Conservation (phyloP, 2,888 invertebrate genomes). For the Caenorhabditis sp. region DNA sequence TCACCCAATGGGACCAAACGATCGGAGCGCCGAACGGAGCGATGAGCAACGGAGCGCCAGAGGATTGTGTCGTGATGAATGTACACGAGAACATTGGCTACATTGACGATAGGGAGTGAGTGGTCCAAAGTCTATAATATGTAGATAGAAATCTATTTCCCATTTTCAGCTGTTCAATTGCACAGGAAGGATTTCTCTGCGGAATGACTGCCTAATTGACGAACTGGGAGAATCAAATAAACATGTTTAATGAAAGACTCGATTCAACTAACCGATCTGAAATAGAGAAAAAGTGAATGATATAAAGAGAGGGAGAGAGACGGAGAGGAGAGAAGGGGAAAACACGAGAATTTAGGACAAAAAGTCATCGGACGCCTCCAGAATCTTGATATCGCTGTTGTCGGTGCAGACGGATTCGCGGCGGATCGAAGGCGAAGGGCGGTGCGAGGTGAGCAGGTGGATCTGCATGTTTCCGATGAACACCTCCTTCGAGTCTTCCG, state of each 20-base stretch:
- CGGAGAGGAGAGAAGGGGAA: neutral
- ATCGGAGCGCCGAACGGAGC: conserved; percentile 22
- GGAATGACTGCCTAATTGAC: conserved; percentile 25
- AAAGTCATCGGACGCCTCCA: conserved; percentile 56
- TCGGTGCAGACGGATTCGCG: conserved; percentile 50
- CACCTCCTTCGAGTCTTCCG: conserved; percentile 42
- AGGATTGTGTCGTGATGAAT: conserved; percentile 45
- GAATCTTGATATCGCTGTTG: conserved; percentile 52
- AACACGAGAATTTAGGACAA: conserved; percentile 25
- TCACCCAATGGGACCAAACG: conserved; percentile 37
- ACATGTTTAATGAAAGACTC: neutral
- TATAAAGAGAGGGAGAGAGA: neutral
- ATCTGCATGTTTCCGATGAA: conserved; percentile 55
- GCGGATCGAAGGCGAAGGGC: conserved; percentile 35
- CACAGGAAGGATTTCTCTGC: conserved; percentile 28
- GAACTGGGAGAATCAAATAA: neutral
- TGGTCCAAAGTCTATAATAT: no score
- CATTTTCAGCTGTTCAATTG: conserved; percentile 12
- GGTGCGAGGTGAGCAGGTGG: conserved; percentile 52
- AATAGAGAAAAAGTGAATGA: neutral
- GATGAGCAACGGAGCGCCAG: conserved; percentile 28
- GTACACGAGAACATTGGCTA: conserved; percentile 25
- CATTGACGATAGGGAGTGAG: conserved; percentile 38
- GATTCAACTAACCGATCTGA: conserved; percentile 23
- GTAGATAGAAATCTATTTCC: no score